Evolutionary conservation across 2,888 invertebrate genomes (phyloP).

Genomic region (Agonopterix alstromeriana): DNA sequence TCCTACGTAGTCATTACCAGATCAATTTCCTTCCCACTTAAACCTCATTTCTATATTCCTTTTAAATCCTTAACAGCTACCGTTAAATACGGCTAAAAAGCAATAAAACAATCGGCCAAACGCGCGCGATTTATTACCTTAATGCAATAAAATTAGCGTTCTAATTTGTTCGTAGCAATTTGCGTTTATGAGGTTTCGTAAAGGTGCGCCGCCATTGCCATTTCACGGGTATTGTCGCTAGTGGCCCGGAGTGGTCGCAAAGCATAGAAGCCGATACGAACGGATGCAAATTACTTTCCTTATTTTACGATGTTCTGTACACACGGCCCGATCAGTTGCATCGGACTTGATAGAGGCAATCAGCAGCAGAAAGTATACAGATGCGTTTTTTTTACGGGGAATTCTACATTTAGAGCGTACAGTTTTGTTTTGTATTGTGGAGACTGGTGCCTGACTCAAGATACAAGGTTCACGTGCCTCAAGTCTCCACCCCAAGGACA

Average conservation of each 20-base stretch:
- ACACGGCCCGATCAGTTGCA: background rate
- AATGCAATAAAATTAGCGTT: slow-evolving; percentile 64
- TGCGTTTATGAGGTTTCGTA: slow-evolving; percentile 53
- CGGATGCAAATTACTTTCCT: slow-evolving; percentile 64
- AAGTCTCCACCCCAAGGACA: too few species aligned
- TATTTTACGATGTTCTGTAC: slow-evolving; percentile 47
- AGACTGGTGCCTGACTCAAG: too few species aligned
- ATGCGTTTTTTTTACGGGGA: too few species aligned
- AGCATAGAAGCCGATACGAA: slow-evolving; percentile 30
- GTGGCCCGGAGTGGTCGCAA: background rate
- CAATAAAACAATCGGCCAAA: slow-evolving; percentile 52
- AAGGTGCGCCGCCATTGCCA: slow-evolving; percentile 23
- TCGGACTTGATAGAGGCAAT: background rate
- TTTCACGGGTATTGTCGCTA: slow-evolving; percentile 63
- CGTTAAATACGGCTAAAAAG: slow-evolving; percentile 44
- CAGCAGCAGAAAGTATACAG: too few species aligned
- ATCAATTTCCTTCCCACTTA: too few species aligned
- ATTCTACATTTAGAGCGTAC: too few species aligned
- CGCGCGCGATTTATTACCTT: slow-evolving; percentile 57
- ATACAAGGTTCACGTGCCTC: too few species aligned
- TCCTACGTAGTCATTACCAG: too few species aligned
- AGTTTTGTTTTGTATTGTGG: too few species aligned
- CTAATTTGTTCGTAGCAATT: slow-evolving; percentile 64
- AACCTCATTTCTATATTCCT: background rate
- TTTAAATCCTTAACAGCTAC: slow-evolving; percentile 37